A percentile compares a stretch with the other conserved stretches of the same genome.
These are phyloP conservation scores for Cylloceria caligata DNA, from an alignment of 2,888 invertebrate genomes.

Conservation along the genomic window DNA sequence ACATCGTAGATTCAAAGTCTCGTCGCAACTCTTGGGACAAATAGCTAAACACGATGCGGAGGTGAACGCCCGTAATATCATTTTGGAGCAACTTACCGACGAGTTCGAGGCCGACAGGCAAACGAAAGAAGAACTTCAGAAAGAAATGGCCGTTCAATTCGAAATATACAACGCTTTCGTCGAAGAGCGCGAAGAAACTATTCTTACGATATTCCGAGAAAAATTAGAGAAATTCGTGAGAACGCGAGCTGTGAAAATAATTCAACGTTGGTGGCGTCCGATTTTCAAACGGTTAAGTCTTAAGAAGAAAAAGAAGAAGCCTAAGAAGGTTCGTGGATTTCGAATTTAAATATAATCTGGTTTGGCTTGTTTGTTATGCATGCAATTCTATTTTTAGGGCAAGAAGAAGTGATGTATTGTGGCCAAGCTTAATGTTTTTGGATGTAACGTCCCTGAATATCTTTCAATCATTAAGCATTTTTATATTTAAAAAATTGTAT, in stretches of 20 bases:
- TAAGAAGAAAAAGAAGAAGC: constrained; percentile 42
- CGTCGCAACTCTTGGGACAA: constrained; percentile 57
- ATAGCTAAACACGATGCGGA: constrained; percentile 66
- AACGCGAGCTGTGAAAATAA: constrained; percentile 56
- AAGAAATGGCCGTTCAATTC: constrained; percentile 54
- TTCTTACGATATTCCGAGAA: constrained; percentile 37
- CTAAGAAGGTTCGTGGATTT: constrained; percentile 47
- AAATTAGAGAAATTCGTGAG: constrained; percentile 44
- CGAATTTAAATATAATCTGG: not conserved
- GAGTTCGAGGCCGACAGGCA: constrained; percentile 33
- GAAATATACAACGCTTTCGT: constrained; percentile 44
- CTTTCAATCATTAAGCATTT: constrained; percentile 11
- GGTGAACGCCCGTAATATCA: constrained; percentile 56
- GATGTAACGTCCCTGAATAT: not conserved
- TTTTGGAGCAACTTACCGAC: constrained; percentile 41
- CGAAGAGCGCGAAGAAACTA: constrained; percentile 49
- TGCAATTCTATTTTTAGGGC: constrained; percentile 49
- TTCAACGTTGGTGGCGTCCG: constrained; percentile 69
- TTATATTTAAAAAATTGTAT: constrained; percentile 42
- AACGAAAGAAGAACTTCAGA: constrained; percentile 53
- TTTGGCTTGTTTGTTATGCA: constrained; percentile 2
- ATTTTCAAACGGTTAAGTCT: constrained; percentile 39
- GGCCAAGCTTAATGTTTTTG: not conserved
- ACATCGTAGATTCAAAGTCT: constrained; percentile 63
- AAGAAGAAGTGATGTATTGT: constrained; percentile 33